These are phyloP conservation scores for Diglossa cyanea DNA, from an alignment of 2,797 vertebrate genomes.

Conservation along the genomic window DNA sequence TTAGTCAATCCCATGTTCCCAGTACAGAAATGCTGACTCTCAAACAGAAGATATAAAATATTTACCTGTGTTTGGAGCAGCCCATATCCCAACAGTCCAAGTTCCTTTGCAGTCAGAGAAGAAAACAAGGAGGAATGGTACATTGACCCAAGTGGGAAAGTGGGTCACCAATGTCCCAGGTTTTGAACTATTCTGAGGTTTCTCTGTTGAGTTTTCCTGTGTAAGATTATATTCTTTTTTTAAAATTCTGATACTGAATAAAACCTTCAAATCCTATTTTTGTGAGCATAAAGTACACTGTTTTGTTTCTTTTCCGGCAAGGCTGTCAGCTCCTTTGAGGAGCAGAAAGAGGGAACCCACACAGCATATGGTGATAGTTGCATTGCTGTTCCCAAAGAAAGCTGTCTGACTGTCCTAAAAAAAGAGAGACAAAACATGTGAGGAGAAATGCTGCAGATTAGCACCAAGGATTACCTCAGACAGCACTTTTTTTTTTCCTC, in stretches of 20 bases:
- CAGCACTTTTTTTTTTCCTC: not conserved
- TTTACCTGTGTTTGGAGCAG: not conserved
- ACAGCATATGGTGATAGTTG: constrained; percentile 41
- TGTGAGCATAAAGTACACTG: not conserved
- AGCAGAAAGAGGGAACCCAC: constrained; percentile 49
- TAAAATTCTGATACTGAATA: not conserved
- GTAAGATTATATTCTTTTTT: not conserved
- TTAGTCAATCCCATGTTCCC: not conserved
- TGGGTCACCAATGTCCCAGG: not conserved
- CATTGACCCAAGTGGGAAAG: not conserved
- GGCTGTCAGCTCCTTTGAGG: constrained; percentile 4
- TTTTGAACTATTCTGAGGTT: not conserved
- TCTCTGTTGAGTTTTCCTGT: not conserved
- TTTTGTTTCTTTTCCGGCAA: not conserved
- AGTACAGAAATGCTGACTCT: not conserved
- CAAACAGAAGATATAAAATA: not conserved
- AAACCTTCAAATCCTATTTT: not conserved
- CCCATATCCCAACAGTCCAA: not conserved
- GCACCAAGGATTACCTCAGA: not conserved
- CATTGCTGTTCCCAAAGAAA: constrained; percentile 8
- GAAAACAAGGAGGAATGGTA: not conserved
- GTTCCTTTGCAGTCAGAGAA: not conserved
- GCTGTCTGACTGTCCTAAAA: constrained; percentile 14
- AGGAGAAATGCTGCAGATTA: not conserved
- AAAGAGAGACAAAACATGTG: not conserved